Evolutionary conservation across 2,797 vertebrate species (phyloP), one percentile per base, ranked within the genome.

Genomic region (Enteromius argenteus): DNA sequence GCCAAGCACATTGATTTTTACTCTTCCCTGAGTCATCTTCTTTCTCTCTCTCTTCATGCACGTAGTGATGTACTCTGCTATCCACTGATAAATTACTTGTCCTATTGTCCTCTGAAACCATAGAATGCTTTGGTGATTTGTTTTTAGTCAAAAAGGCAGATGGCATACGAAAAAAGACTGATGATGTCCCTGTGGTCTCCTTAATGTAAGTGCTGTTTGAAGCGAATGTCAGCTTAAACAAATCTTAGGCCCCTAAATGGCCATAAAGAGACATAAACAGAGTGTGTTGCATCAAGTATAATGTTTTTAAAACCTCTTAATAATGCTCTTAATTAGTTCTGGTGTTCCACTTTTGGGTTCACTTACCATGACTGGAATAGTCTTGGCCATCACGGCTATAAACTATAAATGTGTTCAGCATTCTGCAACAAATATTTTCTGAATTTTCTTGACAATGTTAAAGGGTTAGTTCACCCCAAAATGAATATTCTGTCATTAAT

Each of bases 11-110:
- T 64, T 2, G 11, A 37, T 78, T 37, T 73, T 7, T 46, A 30
- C 13, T 23, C 17, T 3, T 60, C 4, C 21, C 27, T 74, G 56
- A 46, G 49, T 77, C 81, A 53, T 46, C 39, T 14, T 39, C 39
- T 64, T 15, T 80, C 46, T 56, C 32, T 69, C 79, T 66, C 27
- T 49, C 42, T 66, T 66, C 51, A 27, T 17, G 5, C 53, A 60
- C 30, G 62, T 27, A n/a, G 23, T 67, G 37, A 79, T n/a, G 5
- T 37, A n/a, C 30, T 67, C 56, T 83, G 44, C 21, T 53, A 39
- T 75, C n/a, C 15, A 8, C 71, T 83, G 81, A 76, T 83, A 53
- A 81, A 81, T 81, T 37, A 83, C 60, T 82, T 32, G 32, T 32
- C 27, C 0, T 1, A 58, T 53, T 67, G 35, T 51, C 58, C 44